Evolutionary conservation across 2,113 vertebrate genomes (phyloP).

Genomic region (Pionites leucogaster): DNA sequence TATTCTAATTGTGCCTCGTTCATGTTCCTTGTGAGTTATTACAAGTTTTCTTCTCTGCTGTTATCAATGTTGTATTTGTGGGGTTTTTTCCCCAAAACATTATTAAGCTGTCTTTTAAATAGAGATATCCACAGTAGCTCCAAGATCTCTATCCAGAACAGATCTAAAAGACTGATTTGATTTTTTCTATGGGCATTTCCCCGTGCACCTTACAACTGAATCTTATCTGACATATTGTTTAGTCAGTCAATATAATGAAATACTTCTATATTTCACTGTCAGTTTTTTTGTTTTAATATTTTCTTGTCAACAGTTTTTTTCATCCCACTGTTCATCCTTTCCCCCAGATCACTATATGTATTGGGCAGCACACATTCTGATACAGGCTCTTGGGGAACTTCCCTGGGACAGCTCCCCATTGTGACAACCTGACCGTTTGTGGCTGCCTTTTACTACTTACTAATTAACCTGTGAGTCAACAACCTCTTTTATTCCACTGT

Average conservation of each 20-base stretch:
- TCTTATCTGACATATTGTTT: background rate
- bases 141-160: background rate
- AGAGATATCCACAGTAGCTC: background rate
- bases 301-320: background rate
- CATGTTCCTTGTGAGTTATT: background rate
- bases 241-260: background rate
- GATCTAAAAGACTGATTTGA: background rate
- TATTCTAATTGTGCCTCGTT: background rate
- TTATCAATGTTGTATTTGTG: background rate
- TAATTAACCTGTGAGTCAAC: background rate
- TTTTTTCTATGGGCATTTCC: background rate
- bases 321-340: background rate
- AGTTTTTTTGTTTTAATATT: background rate
- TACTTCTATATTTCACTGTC: background rate
- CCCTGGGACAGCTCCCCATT: background rate
- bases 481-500: background rate
- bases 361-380: background rate
- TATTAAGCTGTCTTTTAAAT: background rate
- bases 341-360: background rate
- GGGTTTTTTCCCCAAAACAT: rapidly evolving
- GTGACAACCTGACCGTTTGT: background rate
- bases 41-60: background rate
- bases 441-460: background rate
- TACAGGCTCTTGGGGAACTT: background rate
- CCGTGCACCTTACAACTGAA: background rate